phyloP scores from a whole-genome alignment of 2,113 vertebrate species.

The Neodon shergylaensis region DNA sequence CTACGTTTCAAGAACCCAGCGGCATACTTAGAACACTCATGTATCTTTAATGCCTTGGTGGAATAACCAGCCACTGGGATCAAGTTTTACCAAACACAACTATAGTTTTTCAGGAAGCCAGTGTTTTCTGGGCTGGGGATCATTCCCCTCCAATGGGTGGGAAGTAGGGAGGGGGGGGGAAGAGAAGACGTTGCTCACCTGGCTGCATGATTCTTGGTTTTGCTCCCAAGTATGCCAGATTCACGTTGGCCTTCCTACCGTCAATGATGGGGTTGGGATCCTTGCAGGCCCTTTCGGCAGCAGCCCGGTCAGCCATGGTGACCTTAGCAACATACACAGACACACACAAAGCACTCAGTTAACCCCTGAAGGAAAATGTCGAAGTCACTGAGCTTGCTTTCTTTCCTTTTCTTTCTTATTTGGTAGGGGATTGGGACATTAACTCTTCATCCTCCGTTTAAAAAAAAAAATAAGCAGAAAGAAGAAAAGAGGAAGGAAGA shows the following conservation, averaged over 20 bases:
- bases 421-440: not conserved
- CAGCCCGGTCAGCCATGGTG: slow-evolving; percentile 97
- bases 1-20: slow-evolving; percentile 22
- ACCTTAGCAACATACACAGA: slow-evolving; percentile 89
- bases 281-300: slow-evolving; percentile 97
- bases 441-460: not conserved
- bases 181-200: slow-evolving; percentile 87
- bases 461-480: not conserved
- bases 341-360: slow-evolving; percentile 73
- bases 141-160: not conserved
- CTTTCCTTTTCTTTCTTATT: not conserved
- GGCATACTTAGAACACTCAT: not conserved
- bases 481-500: not conserved
- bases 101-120: not conserved
- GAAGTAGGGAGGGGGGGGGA: not conserved
- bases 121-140: not conserved
- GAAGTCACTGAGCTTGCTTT: not conserved
- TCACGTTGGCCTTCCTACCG: slow-evolving; percentile 99
- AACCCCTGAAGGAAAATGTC: slow-evolving; percentile 47
- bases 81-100: not conserved
- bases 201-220: slow-evolving; percentile 99
- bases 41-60: slow-evolving; percentile 31
- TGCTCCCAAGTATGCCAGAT: slow-evolving; percentile 98
- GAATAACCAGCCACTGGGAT: not conserved
- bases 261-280: slow-evolving; percentile 99